phyloP scores from a whole-genome alignment of 2,888 invertebrate genomes.

The Lacanobia wlatinum region DNA sequence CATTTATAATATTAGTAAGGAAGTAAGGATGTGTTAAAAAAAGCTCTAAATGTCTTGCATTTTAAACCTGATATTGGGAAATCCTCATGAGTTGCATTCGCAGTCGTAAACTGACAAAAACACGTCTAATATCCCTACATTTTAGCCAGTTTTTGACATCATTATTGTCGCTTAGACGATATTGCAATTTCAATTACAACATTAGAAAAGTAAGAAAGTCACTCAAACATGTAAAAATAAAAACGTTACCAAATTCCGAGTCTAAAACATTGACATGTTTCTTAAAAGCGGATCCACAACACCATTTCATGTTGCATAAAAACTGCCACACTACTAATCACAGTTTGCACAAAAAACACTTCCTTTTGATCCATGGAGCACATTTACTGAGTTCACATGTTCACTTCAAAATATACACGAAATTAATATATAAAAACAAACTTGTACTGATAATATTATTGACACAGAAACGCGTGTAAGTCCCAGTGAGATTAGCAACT shows the following conservation, averaged over 20 bases:
- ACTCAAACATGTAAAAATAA: neutral
- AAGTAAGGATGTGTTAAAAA: too few species aligned
- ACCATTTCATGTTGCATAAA: conserved; percentile 46
- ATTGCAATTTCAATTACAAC: too few species aligned
- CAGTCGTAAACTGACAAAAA: too few species aligned
- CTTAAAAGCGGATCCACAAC: conserved; percentile 38
- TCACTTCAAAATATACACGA: conserved; percentile 3
- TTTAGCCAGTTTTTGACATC: too few species aligned
- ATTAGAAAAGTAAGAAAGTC: too few species aligned
- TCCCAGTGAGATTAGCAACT: conserved; percentile 44
- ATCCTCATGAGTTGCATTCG: too few species aligned
- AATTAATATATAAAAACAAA: conserved; percentile 23
- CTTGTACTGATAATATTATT: conserved; percentile 23
- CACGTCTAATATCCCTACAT: too few species aligned
- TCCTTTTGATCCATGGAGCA: conserved; percentile 20
- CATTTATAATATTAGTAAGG: too few species aligned
- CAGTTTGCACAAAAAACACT: conserved; percentile 1
- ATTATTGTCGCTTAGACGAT: too few species aligned
- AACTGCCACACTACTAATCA: conserved; percentile 18
- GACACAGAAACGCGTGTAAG: conserved; percentile 50
- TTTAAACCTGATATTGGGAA: too few species aligned
- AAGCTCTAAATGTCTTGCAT: too few species aligned
- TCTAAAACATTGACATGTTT: conserved; percentile 37
- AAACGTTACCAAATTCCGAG: conserved; percentile 46
- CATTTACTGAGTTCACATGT: conserved; percentile 2